Evolutionary conservation across 2,888 invertebrate genomes (phyloP).

Genomic region (Pocota personata): DNA sequence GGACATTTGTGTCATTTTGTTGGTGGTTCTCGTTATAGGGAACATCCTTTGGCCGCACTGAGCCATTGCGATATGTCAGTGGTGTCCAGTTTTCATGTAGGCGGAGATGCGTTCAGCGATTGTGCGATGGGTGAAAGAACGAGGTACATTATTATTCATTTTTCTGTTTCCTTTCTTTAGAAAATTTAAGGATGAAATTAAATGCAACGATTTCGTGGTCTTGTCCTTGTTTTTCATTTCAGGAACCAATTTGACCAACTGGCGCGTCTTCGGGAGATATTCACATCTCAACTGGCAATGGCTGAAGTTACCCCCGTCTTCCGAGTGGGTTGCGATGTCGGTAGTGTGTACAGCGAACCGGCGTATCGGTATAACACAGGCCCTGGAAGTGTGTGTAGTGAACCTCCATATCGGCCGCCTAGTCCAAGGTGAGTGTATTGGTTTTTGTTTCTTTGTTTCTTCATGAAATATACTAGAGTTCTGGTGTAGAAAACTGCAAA

Average conservation of each 20-base stretch:
- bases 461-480: not conserved
- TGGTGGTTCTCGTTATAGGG: conserved; percentile 82
- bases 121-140: conserved; percentile 82
- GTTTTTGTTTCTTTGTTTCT: not conserved
- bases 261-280: conserved; percentile 91
- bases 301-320: conserved; percentile 88
- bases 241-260: conserved; percentile 89
- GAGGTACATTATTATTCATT: conserved; percentile 76
- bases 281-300: conserved; percentile 90
- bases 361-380: conserved; percentile 82
- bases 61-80: conserved; percentile 96
- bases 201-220: not conserved
- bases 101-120: conserved; percentile 83
- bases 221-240: not conserved
- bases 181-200: not conserved
- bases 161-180: not conserved
- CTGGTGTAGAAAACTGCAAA: too few species aligned
- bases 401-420: conserved; percentile 89
- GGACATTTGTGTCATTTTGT: not conserved
- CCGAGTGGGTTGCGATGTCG: conserved; percentile 82
- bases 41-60: conserved; percentile 93
- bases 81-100: conserved; percentile 90
- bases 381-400: conserved; percentile 93
- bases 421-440: conserved; percentile 83
- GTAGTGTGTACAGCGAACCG: conserved; percentile 83